Evolutionary conservation across 1,140 invertebrate genomes (phyloP).

Genomic region (Zaprionus inermis): DNA sequence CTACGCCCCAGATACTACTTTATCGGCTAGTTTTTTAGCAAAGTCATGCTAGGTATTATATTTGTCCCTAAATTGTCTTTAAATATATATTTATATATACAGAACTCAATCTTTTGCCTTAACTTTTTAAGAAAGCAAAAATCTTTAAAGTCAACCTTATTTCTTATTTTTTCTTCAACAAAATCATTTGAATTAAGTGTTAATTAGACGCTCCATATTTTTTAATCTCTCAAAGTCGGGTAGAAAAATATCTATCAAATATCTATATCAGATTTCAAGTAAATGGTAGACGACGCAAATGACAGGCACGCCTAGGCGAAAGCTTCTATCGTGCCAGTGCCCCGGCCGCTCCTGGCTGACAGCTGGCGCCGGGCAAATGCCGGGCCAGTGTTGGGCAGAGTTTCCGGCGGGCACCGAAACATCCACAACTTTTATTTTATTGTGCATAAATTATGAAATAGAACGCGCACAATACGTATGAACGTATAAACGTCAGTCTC

Average conservation of each 20-base stretch:
- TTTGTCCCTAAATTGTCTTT: no score
- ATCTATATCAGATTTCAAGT: conserved; percentile 16
- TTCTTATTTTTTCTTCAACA: no score
- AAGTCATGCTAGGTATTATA: no score
- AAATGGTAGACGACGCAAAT: conserved; percentile 5
- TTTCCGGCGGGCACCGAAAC: conserved; percentile 25
- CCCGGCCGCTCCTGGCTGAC: conserved; percentile 45
- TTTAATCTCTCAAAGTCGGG: no score
- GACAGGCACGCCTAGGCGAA: conserved; percentile 28
- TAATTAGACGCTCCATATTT: no score
- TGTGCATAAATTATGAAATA: conserved; percentile 74
- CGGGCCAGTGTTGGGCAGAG: background rate
- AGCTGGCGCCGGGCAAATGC: conserved; percentile 33
- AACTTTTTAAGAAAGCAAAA: no score
- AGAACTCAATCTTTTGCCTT: no score
- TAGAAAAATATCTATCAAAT: background rate
- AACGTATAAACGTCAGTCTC: conserved; percentile 50
- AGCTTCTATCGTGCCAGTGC: conserved; percentile 6
- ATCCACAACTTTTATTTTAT: conserved; percentile 59
- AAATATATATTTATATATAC: no score
- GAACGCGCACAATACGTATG: conserved; percentile 58
- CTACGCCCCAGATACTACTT: no score
- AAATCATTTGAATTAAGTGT: no score
- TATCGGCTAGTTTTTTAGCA: no score
- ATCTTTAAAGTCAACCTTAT: no score